A percentile compares a stretch with the other conserved stretches of the same genome.
phyloP scores from a whole-genome alignment of 2,888 invertebrate genomes.

The Cinara cedri region DNA sequence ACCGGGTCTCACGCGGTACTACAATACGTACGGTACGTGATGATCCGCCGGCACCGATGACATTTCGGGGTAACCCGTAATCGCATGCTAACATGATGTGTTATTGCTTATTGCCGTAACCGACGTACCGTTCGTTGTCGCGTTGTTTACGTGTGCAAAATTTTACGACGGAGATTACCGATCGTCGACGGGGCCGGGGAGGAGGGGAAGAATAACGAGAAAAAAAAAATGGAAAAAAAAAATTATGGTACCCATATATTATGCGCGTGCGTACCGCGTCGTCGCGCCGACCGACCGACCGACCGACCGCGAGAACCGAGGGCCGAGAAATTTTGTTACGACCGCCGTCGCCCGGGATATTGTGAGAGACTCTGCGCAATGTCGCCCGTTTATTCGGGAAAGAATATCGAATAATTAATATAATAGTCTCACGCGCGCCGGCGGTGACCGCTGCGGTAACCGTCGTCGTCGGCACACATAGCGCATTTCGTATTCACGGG shows the following conservation, averaged over 20 bases:
- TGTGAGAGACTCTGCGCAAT: conserved; percentile 4
- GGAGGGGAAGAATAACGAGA: too few relatives aligned
- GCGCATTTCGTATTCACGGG: conserved; percentile 51
- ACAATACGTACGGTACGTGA: too few relatives aligned
- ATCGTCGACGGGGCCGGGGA: too few relatives aligned
- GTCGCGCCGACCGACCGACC: too few relatives aligned
- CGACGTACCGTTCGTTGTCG: neutral
- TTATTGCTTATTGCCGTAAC: too few relatives aligned
- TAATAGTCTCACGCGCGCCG: conserved; percentile 30
- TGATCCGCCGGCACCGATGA: too few relatives aligned
- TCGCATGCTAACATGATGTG: too few relatives aligned
- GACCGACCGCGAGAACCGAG: neutral
- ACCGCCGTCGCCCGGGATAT: neutral
- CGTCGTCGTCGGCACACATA: neutral
- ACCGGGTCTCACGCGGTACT: too few relatives aligned
- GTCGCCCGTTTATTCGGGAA: neutral
- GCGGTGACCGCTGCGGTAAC: conserved; percentile 3
- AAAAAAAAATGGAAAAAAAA: too few relatives aligned
- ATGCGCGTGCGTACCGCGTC: neutral
- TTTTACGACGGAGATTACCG: too few relatives aligned
- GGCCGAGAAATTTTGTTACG: neutral
- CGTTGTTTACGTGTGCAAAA: neutral
- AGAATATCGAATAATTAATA: conserved; percentile 12
- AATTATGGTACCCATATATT: too few relatives aligned
- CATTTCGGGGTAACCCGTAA: too few relatives aligned